Base-by-base conservation (phyloP, 2,888 invertebrate genomes). In the Altica lythri region DNA sequence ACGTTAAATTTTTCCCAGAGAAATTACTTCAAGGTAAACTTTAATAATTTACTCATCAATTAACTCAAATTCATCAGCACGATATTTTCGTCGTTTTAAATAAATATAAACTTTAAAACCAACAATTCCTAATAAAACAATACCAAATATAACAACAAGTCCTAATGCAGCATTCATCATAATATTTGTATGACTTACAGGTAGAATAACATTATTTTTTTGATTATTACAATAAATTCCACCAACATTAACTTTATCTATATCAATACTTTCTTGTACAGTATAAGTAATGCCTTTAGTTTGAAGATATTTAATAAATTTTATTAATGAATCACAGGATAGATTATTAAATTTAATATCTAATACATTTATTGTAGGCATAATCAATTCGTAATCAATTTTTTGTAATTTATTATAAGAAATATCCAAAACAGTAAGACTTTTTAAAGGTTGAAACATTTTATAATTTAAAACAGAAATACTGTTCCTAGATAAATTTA, bases 401-500 rank as follows among this genome's bases (percentile, higher is more conserved):
- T 60, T 63, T 43, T 65, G 64, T 14, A 76, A 52, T 42, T 66
- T 56, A 59, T 76, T 76, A 19, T 68, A 64, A 8, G 67, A 68
- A 44, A 76, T 54, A 58, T 74, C 73, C 9, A 76, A 56, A 18
- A 65, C 61, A 27, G 67, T 60, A 5, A 75, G 53, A 53, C 68
- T 69, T 22, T 62, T 60, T 43, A 74, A 58, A 2, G 67, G 64
- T 17, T 68, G 54, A 2, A 76, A 38, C 17, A 69, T 45, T 22
- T 62, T 51, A 37, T 69, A 72, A 22, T 65, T 56, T 13, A 76
- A 58, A 30, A 59, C 57, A 37, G 66, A 63, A 19, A 76, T 50
- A 9, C 54, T 32, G 59, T 76, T 76, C 38, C 67, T 57, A 0
- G 73, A 73, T 32, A 75, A 54, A 60, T 75, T 73, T 16, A 75